Conservation (phyloP, 92 coral and sea anemone species). For the Virgularia gustaviana region DNA sequence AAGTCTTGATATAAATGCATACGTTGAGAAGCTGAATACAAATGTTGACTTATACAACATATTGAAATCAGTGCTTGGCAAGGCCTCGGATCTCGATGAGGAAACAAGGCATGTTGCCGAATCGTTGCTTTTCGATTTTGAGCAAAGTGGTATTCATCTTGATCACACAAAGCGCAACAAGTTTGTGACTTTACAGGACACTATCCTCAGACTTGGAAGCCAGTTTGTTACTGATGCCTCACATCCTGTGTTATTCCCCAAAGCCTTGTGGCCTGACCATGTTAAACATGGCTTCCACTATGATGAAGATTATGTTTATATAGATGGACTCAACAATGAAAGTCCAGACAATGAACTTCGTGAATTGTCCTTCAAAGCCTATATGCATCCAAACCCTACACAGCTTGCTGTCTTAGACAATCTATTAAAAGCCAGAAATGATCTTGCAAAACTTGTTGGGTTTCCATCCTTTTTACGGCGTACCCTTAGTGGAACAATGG, state of each 20-base stretch:
- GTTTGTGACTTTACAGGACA: conserved; percentile 89
- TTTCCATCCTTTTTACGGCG: conserved; percentile 79
- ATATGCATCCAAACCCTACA: conserved; percentile 64
- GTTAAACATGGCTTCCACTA: conserved; percentile 56
- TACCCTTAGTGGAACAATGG: conserved; percentile 89
- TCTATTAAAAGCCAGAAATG: conserved; percentile 64
- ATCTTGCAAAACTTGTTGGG: conserved; percentile 74
- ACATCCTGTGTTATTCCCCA: conserved; percentile 62
- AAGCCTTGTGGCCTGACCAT: conserved; percentile 53
- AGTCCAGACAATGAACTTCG: conserved; percentile 75
- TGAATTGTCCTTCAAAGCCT: conserved; percentile 63
- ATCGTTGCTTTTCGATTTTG: conserved; percentile 91
- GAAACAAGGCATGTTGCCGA: conserved; percentile 81
- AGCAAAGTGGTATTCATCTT: conserved; percentile 91
- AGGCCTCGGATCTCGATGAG: conserved; percentile 51
- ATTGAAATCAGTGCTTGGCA: conserved; percentile 40
- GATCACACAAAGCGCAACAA: conserved; percentile 63
- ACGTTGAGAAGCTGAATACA: conserved; percentile 84
- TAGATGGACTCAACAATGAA: conserved; percentile 80
- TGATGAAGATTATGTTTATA: conserved; percentile 57
- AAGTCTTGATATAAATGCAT: conserved; percentile 73
- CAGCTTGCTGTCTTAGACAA: conserved; percentile 67
- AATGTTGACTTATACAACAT: conserved; percentile 67
- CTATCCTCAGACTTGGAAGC: conserved; percentile 69
- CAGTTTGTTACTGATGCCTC: conserved; percentile 72